Conservation (phyloP, 1,140 invertebrate genomes). For the Caenorhabditis tropicalis region DNA sequence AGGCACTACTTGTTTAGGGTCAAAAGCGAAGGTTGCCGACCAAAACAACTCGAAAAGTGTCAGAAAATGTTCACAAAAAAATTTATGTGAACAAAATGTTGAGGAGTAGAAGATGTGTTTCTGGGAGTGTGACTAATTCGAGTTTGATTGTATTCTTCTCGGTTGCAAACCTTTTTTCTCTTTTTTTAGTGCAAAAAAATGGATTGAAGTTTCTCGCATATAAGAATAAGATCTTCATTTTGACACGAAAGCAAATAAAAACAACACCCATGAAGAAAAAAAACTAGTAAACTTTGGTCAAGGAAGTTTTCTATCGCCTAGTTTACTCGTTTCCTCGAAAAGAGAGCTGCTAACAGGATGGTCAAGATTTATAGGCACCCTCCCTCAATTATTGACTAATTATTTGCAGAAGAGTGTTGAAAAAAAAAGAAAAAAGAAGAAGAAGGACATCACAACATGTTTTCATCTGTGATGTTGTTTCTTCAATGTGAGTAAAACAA, state of each 20-base stretch:
- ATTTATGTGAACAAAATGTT: constrained; percentile 13
- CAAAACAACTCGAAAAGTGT: constrained; percentile 1
- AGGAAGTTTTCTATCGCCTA: neutral
- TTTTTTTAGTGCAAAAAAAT: too few relatives aligned
- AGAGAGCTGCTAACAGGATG: neutral
- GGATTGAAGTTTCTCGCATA: too few relatives aligned
- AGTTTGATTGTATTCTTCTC: neutral
- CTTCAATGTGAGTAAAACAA: neutral
- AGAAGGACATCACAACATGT: constrained; percentile 2
- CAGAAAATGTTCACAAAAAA: constrained; percentile 16
- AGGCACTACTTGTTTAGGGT: neutral
- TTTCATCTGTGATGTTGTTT: neutral
- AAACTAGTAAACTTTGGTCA: neutral
- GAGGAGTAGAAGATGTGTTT: neutral
- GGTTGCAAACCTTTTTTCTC: neutral
- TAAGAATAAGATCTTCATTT: too few relatives aligned
- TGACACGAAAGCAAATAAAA: too few relatives aligned
- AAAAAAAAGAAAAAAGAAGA: neutral
- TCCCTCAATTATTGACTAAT: constrained; percentile 26
- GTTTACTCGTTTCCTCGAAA: neutral
- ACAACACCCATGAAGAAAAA: too few relatives aligned
- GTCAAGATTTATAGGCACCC: neutral
- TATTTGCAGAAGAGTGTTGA: neutral
- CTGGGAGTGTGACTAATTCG: constrained; percentile 29
- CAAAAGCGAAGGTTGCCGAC: neutral